Base-by-base conservation (phyloP, 2,797 vertebrate genomes). In the Helicolenus hilgendorfi region DNA sequence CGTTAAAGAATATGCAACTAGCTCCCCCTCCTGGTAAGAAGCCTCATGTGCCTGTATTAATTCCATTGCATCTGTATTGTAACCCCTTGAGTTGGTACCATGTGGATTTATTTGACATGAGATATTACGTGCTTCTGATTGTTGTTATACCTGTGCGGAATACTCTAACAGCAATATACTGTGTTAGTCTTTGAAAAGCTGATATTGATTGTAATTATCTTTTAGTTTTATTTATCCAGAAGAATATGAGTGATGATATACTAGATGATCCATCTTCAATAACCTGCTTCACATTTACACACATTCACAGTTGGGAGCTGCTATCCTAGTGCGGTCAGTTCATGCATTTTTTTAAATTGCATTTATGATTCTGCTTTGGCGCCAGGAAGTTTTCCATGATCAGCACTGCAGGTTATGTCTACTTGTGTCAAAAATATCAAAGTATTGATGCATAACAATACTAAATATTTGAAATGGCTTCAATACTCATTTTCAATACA, bases 1-100 rank as follows among this genome's bases (percentile, higher is more conserved):
- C 45, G 70, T 4, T 58, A 14, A 72, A 89, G 4, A 5, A 64
- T 10, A 29, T 35, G 62, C 29, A 81, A 20, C 29, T 31, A 76
- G 86, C 88, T 7, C 92, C 94, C 86, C 45, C 92, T 75, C 77
- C 79, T 93, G 94, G 86, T 74, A 3, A 64, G 9, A 72, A 26
- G 10, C 5, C 5, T 15, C 7, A 45, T 33, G 5, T 41, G 26
- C 5, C 2, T 35, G 10, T 65, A 7, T 68, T 56, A 8, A 10
- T 4, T 53, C 3, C 15, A 4, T 59, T 33, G 2, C 7, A 0
- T 11, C 49, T 45, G 41, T 45, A 45, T 45, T 18, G 6, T 45
- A 45, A 45, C 15, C 41, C 41, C 7, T 45, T 45, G 41, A 45
- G 1, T 45, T 45, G 41, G 41, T 45, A 45, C 15, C 26, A 22